Evolutionary conservation across 2,888 invertebrate species (phyloP).

Genomic region (Heliconius hortense): DNA sequence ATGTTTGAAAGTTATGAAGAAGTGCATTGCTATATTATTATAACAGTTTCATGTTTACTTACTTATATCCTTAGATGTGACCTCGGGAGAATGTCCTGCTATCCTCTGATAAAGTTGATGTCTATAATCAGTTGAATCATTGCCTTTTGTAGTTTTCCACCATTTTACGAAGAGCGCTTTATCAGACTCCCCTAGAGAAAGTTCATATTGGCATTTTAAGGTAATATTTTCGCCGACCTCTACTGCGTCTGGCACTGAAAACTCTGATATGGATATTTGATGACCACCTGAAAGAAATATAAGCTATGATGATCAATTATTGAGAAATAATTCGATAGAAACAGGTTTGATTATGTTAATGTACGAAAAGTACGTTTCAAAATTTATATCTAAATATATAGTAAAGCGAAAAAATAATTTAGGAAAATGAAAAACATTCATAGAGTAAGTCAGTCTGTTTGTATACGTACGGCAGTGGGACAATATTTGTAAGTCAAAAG

Average conservation of each 20-base stretch:
- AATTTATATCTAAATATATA: neutral
- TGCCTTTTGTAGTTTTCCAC: constrained; percentile 60
- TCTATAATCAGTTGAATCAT: constrained; percentile 49
- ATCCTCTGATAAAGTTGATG: constrained; percentile 63
- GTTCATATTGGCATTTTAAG: constrained; percentile 56
- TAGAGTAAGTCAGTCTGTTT: no score
- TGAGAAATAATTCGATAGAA: neutral
- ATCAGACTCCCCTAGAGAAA: constrained; percentile 48
- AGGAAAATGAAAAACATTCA: no score
- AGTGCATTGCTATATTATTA: neutral
- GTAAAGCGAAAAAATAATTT: no score
- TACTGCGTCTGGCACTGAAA: constrained; percentile 60
- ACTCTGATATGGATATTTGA: constrained; percentile 63
- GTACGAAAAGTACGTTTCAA: neutral
- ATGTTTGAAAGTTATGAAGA: no score
- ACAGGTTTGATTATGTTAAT: neutral
- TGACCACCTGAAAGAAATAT: constrained; percentile 57
- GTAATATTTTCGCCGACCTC: constrained; percentile 56
- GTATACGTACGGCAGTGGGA: no score
- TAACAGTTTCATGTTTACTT: constrained; percentile 32
- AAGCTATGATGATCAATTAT: neutral
- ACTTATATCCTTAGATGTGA: constrained; percentile 54
- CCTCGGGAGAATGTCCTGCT: constrained; percentile 46
- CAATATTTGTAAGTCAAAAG: no score
- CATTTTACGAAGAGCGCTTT: constrained; percentile 61